These are phyloP conservation scores for Peromyscus leucopus DNA, from an alignment of 2,113 vertebrate species.

Conservation along the genomic window DNA sequence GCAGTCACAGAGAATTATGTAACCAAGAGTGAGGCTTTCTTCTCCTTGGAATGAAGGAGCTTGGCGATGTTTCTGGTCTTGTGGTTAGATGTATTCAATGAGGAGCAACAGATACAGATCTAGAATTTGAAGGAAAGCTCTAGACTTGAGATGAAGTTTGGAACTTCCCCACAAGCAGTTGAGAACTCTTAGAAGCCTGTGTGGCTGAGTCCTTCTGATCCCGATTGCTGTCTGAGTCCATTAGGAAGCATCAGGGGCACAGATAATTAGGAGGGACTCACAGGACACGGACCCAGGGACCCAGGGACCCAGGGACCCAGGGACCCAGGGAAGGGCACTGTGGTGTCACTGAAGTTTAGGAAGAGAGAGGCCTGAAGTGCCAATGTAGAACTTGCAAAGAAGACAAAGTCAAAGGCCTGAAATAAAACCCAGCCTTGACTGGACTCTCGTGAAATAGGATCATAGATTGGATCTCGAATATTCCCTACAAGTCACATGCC, in stretches of 20 bases:
- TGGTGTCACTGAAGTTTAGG: not conserved
- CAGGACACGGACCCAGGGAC: not conserved
- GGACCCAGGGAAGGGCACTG: not conserved
- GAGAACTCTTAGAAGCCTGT: not conserved
- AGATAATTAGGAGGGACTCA: not conserved
- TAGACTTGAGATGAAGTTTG: not conserved
- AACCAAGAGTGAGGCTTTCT: not conserved
- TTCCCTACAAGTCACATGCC: not conserved
- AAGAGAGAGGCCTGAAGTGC: not conserved
- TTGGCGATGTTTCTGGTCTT: not conserved
- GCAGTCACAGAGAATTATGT: too few species aligned
- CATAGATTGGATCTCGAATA: too few species aligned
- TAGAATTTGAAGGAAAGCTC: not conserved
- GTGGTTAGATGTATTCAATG: not conserved
- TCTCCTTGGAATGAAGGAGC: not conserved
- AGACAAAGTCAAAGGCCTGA: not conserved
- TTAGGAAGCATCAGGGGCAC: too few species aligned
- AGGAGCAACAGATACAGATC: too few species aligned
- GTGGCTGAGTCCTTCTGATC: not conserved
- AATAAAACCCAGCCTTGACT: not conserved
- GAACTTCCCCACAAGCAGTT: not conserved
- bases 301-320: not conserved
- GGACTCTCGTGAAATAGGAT: not conserved
- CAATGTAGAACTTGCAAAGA: not conserved
- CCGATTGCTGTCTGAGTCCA: not conserved